A percentile compares a stretch with the other conserved stretches of the same genome.
Evolutionary conservation across 2,888 invertebrate species (phyloP).

Genomic region (Cantharis lateralis): DNA sequence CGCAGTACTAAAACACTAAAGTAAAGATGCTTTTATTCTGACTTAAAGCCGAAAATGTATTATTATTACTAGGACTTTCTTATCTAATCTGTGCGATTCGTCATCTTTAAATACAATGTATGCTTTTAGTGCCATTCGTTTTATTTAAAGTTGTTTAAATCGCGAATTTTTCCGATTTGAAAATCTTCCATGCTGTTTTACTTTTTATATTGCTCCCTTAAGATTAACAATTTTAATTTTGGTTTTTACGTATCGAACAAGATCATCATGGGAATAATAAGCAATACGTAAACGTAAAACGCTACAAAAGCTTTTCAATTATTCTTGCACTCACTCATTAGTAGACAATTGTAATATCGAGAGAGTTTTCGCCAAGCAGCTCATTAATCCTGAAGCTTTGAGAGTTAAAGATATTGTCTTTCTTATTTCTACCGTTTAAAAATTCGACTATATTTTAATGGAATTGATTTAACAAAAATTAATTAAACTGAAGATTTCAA

Average conservation of each 20-base stretch:
- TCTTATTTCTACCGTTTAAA: not conserved
- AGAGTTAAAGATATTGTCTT: not conserved
- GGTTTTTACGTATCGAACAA: not conserved
- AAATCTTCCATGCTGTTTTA: not conserved
- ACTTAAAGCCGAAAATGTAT: constrained; percentile 40
- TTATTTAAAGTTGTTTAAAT: not conserved
- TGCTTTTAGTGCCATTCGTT: constrained; percentile 9
- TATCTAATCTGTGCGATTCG: constrained; percentile 38
- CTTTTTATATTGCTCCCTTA: not conserved
- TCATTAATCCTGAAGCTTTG: constrained; percentile 8
- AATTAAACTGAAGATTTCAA: not conserved
- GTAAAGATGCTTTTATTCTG: constrained; percentile 12
- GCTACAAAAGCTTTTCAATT: constrained; percentile 18
- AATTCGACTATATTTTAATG: not conserved
- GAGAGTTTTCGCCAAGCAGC: not conserved
- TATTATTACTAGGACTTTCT: constrained; percentile 36
- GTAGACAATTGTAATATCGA: constrained; percentile 1
- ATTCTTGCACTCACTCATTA: constrained; percentile 10
- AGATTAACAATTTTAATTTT: not conserved
- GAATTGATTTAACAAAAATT: not conserved
- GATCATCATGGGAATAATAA: constrained; percentile 7
- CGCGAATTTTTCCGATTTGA: not conserved
- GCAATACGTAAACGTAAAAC: constrained; percentile 13
- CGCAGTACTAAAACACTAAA: constrained; percentile 18
- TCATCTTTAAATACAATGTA: constrained; percentile 28